phyloP scores from a whole-genome alignment of 1,140 invertebrate species.

The Gonioctena quinquepunctata region DNA sequence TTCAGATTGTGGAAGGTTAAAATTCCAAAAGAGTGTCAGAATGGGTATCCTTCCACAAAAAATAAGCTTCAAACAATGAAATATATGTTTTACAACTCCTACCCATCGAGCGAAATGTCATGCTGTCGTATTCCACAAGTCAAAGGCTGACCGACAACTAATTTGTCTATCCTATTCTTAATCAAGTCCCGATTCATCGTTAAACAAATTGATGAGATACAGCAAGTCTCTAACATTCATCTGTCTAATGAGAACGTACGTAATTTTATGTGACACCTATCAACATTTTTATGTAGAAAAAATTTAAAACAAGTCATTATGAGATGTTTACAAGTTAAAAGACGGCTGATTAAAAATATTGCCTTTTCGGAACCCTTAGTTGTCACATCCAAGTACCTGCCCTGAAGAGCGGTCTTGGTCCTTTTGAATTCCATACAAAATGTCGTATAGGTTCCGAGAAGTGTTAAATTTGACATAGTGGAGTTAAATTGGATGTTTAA shows the following conservation, averaged over 20 bases:
- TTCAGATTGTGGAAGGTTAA: too few relatives aligned
- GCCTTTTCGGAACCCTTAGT: not conserved
- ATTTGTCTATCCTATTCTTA: too few relatives aligned
- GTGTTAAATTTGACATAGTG: slow-evolving; percentile 5
- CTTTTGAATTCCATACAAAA: slow-evolving; percentile 12
- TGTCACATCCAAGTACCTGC: slow-evolving; percentile 14
- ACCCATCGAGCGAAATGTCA: too few relatives aligned
- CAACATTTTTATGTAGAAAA: slow-evolving; percentile 8
- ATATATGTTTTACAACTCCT: too few relatives aligned
- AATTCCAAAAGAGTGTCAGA: too few relatives aligned
- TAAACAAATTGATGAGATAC: not conserved
- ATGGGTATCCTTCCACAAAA: too few relatives aligned
- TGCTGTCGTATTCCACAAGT: too few relatives aligned
- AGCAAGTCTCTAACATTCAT: not conserved
- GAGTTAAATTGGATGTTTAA: slow-evolving; percentile 1
- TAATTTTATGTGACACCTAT: slow-evolving; percentile 7
- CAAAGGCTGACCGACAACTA: too few relatives aligned
- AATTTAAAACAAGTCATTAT: slow-evolving; percentile 22
- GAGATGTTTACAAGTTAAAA: slow-evolving; percentile 17
- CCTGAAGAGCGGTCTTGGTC: not conserved
- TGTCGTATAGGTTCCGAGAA: slow-evolving; percentile 16
- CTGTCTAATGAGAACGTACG: not conserved
- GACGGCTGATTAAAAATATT: slow-evolving; percentile 18
- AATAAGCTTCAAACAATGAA: too few relatives aligned
- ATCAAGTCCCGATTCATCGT: too few relatives aligned